Evolutionary conservation across 1,140 invertebrate genomes (phyloP).

Genomic region (Chironomus striatipennis): DNA sequence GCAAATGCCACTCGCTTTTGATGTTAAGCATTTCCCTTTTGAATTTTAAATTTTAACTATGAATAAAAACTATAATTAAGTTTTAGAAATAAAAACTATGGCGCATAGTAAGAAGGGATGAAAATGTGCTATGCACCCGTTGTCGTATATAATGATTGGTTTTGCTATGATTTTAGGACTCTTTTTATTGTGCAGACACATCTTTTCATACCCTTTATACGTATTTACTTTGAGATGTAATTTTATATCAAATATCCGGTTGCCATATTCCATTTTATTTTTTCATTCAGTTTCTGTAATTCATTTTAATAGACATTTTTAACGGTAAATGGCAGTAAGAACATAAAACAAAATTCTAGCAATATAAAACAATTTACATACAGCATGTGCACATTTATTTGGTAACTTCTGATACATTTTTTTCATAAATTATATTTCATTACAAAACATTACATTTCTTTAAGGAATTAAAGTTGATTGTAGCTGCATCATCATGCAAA

Average conservation of each 20-base stretch:
- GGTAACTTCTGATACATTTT: no score
- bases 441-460: no score
- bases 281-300: no score
- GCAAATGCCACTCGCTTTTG: slow-evolving; percentile 6
- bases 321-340: background rate
- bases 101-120: background rate
- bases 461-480: background rate
- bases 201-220: background rate
- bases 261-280: background rate
- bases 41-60: background rate
- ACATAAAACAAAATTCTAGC: background rate
- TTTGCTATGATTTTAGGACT: background rate
- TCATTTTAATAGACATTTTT: background rate
- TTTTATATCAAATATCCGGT: slow-evolving; percentile 20
- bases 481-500: background rate
- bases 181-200: background rate
- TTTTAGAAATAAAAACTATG: background rate
- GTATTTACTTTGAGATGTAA: background rate
- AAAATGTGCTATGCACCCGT: slow-evolving; percentile 9
- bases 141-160: slow-evolving; percentile 17
- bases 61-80: slow-evolving; percentile 23
- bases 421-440: background rate
- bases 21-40: background rate
- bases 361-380: background rate
- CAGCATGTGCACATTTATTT: background rate